Evolutionary conservation across 2,888 invertebrate species (phyloP), one percentile per base, ranked within the genome.

Genomic region (Cybosia mesomella): DNA sequence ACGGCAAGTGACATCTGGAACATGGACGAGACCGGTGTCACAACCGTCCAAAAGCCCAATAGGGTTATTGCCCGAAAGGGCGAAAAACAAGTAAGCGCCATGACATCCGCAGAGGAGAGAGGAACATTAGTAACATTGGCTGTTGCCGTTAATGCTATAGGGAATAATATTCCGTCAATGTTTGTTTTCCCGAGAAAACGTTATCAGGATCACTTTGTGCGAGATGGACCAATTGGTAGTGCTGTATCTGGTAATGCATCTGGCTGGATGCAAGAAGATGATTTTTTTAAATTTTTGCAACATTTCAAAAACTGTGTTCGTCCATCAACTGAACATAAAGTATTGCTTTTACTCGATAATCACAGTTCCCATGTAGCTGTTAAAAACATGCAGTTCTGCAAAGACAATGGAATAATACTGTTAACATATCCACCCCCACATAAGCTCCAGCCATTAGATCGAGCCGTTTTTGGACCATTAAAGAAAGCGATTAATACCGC

Each of bases 101-200:
- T 53, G 49, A 53, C 49, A 5, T 43, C 43, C 2, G 43, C 43
- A 2, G 43, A 43, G n/a, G n/a, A n/a, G 43, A 43, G 43, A 15
- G 43, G 13, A 13, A 43, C 43, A 13, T 43, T 43, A 43, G 43
- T 43, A 2, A 43, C 43, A 10, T 10, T 43, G 15, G 43, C 43
- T 43, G 10, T 43, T 43, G 43, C 43, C 13, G 43, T 43, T 43
- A 43, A 43, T 43, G 43, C 43, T 15, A 15, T 43, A 10, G 43
- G 43, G 9, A 43, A 43, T 43, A 15, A 13, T 32, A 68, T 59
- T 32, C 59, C 63, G 54, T 22, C 54, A 9, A 59, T 68, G 22
- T 59, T 68, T 15, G 43, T 43, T 15, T 43, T 43, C 15, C 43
- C 43, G 43, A 10, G 43, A 43, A 15, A 13, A 43, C 43, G 43